These are phyloP conservation scores for Solenopsis invicta DNA, from an alignment of 1,140 invertebrate genomes.

Conservation along the genomic window DNA sequence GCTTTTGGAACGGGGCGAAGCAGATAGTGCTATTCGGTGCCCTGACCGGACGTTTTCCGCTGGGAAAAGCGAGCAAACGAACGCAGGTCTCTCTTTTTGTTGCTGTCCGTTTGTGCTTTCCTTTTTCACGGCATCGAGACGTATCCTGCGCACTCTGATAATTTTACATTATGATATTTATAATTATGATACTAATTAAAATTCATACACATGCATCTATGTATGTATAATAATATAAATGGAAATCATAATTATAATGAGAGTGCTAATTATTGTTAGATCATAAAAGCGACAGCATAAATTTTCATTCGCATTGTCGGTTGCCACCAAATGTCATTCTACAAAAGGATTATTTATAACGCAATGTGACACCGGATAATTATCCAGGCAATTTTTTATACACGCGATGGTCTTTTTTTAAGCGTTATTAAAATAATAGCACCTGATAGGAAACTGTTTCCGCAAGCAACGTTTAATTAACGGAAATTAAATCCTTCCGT, in stretches of 20 bases:
- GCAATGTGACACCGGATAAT: not conserved
- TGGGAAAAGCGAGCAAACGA: constrained; percentile 61
- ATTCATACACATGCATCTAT: not conserved
- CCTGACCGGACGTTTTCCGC: constrained; percentile 64
- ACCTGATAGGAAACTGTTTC: not conserved
- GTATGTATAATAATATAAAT: not conserved
- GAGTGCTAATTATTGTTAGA: not conserved
- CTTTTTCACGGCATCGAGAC: not conserved
- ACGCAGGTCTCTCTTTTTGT: constrained; percentile 41
- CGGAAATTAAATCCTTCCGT: constrained; percentile 27
- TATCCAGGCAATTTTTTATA: not conserved
- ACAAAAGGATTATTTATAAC: not conserved
- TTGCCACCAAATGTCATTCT: not conserved
- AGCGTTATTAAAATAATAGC: constrained; percentile 3
- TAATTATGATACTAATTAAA: constrained; percentile 4
- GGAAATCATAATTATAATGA: constrained; percentile 12
- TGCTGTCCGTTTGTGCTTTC: no score
- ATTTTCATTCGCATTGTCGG: constrained; percentile 17
- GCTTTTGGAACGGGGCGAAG: constrained; percentile 49
- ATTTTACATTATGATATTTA: not conserved
- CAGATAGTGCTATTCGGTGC: constrained; percentile 71
- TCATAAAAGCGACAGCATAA: not conserved
- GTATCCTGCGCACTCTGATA: not conserved
- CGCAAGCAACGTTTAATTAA: constrained; percentile 35
- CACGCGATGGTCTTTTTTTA: not conserved